These are phyloP conservation scores for Macropus fuliginosus DNA, from an alignment of 2,797 vertebrate species.

Conservation along the genomic window DNA sequence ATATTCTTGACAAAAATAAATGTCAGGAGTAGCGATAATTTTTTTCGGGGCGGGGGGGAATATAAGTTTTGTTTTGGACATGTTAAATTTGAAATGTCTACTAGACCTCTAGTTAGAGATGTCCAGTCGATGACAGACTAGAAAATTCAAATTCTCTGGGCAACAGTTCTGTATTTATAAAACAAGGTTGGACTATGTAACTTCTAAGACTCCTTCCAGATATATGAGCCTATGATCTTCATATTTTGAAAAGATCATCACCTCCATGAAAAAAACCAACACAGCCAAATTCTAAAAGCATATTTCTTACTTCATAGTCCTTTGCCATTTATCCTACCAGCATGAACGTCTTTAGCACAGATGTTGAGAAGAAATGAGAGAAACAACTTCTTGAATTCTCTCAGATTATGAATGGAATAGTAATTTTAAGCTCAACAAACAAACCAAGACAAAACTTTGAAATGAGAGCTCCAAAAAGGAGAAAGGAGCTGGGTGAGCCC, in stretches of 20 bases:
- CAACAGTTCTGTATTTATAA: not conserved
- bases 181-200: not conserved
- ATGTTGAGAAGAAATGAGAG: not conserved
- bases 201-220: not conserved
- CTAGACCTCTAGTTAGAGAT: not conserved
- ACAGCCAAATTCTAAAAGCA: not conserved
- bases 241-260: not conserved
- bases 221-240: not conserved
- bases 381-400: not conserved
- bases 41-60: too few species aligned
- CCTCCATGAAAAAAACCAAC: not conserved
- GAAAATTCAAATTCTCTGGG: not conserved
- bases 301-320: not conserved
- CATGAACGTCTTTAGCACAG: not conserved
- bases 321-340: not conserved
- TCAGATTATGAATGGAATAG: not conserved
- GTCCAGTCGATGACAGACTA: not conserved
- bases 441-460: constrained; percentile 26
- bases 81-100: not conserved
- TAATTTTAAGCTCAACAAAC: constrained; percentile 31
- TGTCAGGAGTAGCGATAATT: not conserved
- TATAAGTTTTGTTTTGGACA: not conserved
- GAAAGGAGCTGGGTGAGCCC: not conserved
- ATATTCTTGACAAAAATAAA: not conserved
- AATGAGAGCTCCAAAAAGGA: constrained; percentile 41